Evolutionary conservation across 2,888 invertebrate genomes (phyloP).

Genomic region (Miltochrista miniata): DNA sequence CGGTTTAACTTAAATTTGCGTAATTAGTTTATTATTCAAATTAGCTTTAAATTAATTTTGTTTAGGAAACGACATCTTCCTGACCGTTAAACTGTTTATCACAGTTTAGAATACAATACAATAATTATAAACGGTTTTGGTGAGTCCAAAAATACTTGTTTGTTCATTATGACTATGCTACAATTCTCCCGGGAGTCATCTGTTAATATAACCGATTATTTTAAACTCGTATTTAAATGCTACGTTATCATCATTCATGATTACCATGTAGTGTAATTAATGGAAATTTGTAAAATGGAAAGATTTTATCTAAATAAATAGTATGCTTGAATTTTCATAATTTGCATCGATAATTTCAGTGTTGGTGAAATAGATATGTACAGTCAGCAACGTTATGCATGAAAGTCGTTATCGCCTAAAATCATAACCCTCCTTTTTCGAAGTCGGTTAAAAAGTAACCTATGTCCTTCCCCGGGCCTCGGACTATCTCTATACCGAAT

Average conservation of each 20-base stretch:
- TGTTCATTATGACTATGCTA: background rate
- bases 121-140: background rate
- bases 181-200: background rate
- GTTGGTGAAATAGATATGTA: slow-evolving; percentile 5
- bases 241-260: background rate
- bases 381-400: background rate
- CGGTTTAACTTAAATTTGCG: slow-evolving; percentile 17
- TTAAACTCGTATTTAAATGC: background rate
- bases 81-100: too few species aligned
- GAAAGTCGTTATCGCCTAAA: background rate
- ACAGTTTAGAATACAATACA: background rate
- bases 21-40: slow-evolving; percentile 25
- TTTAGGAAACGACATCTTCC: too few species aligned
- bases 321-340: slow-evolving; percentile 13
- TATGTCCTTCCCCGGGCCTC: too few species aligned
- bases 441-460: too few species aligned
- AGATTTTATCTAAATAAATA: slow-evolving; percentile 11
- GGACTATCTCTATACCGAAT: too few species aligned
- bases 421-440: too few species aligned
- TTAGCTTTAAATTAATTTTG: slow-evolving; percentile 1
- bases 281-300: too few species aligned
- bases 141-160: background rate
- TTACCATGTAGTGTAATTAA: too few species aligned
- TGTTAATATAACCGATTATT: background rate
- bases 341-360: slow-evolving; percentile 14